Evolutionary conservation across 2,797 vertebrate species (phyloP).

Genomic region (Crocidura indochinensis): DNA sequence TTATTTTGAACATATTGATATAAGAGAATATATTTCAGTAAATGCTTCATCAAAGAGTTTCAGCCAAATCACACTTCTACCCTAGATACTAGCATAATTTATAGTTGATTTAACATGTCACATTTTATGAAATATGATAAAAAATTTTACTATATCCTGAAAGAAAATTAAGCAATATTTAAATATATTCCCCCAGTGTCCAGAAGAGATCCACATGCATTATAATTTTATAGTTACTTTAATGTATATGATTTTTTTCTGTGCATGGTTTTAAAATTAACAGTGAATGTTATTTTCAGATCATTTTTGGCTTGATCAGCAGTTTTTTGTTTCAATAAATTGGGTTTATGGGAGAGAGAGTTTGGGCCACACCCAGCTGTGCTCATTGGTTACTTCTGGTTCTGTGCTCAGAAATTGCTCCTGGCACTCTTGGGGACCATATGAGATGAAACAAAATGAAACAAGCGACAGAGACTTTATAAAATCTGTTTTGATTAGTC

Average conservation of each 20-base stretch:
- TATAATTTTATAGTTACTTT: conserved; percentile 30
- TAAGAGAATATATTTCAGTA: not conserved
- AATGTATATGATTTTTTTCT: not conserved
- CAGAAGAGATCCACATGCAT: not conserved
- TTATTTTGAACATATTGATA: not conserved
- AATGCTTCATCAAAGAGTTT: not conserved
- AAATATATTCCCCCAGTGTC: not conserved
- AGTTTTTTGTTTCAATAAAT: too few relatives aligned
- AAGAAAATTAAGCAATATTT: not conserved
- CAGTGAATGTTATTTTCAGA: not conserved
- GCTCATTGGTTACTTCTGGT: too few relatives aligned
- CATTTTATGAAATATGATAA: conserved; percentile 48
- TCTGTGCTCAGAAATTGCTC: too few relatives aligned
- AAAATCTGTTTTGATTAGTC: not conserved
- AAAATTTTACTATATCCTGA: not conserved
- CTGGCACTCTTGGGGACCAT: too few relatives aligned
- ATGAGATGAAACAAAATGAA: too few relatives aligned
- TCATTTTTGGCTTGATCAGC: not conserved
- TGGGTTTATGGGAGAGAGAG: too few relatives aligned
- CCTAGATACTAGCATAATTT: not conserved
- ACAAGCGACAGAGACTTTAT: not conserved
- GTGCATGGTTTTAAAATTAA: not conserved
- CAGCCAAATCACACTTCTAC: not conserved
- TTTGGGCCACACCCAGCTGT: too few relatives aligned
- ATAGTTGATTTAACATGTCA: not conserved